Base-by-base conservation (phyloP, 2,113 vertebrate genomes). In the Cavia porcellus region DNA sequence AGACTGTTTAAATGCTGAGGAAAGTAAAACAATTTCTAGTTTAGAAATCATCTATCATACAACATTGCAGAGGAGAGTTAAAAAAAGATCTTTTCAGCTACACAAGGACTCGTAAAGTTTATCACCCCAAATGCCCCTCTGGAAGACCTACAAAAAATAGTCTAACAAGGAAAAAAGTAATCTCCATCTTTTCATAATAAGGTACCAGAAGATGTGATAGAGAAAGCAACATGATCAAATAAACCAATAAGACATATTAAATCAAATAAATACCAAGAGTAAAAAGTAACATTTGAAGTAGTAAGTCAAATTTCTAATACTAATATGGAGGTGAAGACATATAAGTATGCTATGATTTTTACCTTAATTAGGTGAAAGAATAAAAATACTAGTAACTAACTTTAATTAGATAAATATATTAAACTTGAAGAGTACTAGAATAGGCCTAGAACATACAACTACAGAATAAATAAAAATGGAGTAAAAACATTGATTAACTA, bases 271-370 rank as follows among this genome's bases (percentile, higher is more conserved):
- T 52, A 83, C 3, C 57, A 72, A 62, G 0, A 62, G 2, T 62
- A 93, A 90, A 93, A 92, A 96, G 20, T 50, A 81, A 59, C 9
- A 86, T 64, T 80, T 86, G 72, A 86, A 80, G 57, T 75, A 92
- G 52, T 30, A 86, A 87, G 47, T 86, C 17, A 87, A 88, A 87
- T 57, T 90, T 80, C 61, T 88, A 32, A 94, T 42, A n/a, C 7
- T 20, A 32, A 94, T 66, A 82, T 47, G 24, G 28, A 75, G 17
- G 85, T 14, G 2, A 12, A 89, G 9, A 87, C 82, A 66, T 32
- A 70, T 57, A 94, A 89, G 32, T 68, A 57, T 80, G 24, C 70
- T 80, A 74, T 61, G 5, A 91, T 64, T 47, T 77, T 92, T 79
- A 70, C 72, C 61, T 77, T 68, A 70, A 10, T 74, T 82, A 95